Evolutionary conservation across 2,888 invertebrate genomes (phyloP).

Genomic region (Cryptus armator): DNA sequence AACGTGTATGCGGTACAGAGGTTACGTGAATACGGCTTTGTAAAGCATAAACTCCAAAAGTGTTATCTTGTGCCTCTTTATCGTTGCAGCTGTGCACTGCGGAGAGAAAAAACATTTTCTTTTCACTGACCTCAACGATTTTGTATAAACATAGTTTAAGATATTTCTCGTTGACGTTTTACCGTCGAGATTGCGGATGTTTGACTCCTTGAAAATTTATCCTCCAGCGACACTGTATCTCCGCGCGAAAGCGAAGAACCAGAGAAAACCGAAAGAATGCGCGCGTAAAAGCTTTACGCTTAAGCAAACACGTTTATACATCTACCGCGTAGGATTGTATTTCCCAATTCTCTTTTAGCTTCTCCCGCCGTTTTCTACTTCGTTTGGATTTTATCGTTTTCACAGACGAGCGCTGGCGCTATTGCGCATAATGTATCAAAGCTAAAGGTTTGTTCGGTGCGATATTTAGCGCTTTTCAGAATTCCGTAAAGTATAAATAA

Average conservation of each 20-base stretch:
- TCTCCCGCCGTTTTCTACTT: neutral
- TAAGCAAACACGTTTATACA: slow-evolving; percentile 39
- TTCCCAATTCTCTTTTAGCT: slow-evolving; percentile 25
- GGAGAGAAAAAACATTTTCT: slow-evolving; percentile 38
- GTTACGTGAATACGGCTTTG: slow-evolving; percentile 61
- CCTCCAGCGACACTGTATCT: neutral
- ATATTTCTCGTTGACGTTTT: neutral
- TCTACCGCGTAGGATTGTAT: slow-evolving; percentile 9
- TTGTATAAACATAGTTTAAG: neutral
- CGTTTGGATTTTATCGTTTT: slow-evolving; percentile 33
- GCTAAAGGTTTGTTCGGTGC: neutral
- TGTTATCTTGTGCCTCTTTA: neutral
- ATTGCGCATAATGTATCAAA: neutral
- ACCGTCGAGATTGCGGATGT: neutral
- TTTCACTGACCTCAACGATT: neutral
- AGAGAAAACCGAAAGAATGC: neutral
- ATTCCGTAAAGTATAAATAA: too few relatives aligned
- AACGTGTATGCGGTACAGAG: neutral
- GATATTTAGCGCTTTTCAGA: too few relatives aligned
- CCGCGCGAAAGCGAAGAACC: neutral
- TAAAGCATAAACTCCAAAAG: slow-evolving; percentile 56
- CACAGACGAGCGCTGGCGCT: neutral
- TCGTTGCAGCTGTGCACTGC: neutral
- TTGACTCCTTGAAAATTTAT: neutral
- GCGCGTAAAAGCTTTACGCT: slow-evolving; percentile 39